phyloP scores from a whole-genome alignment of 2,113 vertebrate genomes.

The Lagopus muta region DNA sequence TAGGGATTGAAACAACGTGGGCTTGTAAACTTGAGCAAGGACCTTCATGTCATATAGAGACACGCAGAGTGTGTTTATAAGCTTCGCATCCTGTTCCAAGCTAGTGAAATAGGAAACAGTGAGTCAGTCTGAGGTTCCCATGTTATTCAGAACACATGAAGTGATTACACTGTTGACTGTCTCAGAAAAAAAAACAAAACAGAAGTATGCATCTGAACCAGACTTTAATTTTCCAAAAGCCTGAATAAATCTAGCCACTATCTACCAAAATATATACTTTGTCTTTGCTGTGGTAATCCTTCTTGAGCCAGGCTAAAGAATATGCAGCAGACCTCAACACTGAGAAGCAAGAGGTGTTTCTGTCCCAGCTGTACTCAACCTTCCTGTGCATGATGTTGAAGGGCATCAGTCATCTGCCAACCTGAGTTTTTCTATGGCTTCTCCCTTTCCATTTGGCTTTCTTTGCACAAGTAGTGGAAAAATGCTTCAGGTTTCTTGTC shows the following conservation, averaged over 20 bases:
- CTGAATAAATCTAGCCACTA: slow-evolving; percentile 40
- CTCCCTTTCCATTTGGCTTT: slow-evolving; percentile 32
- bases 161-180: slow-evolving; percentile 50
- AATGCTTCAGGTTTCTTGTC: not conserved
- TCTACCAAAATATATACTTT: slow-evolving; percentile 18
- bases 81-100: slow-evolving; percentile 63
- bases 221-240: slow-evolving; percentile 61
- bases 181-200: slow-evolving; percentile 69
- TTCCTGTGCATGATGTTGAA: slow-evolving; percentile 3
- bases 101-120: slow-evolving; percentile 70
- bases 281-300: slow-evolving; percentile 31
- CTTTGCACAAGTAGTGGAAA: slow-evolving; percentile 28
- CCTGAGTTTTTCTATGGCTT: slow-evolving; percentile 20
- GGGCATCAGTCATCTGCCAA: not conserved
- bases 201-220: slow-evolving; percentile 53
- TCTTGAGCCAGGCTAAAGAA: not conserved
- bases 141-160: slow-evolving; percentile 33
- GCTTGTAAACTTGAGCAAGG: slow-evolving; percentile 18
- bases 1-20: not conserved
- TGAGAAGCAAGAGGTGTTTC: not conserved
- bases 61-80: slow-evolving; percentile 64
- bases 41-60: slow-evolving; percentile 41
- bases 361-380: not conserved
- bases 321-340: not conserved
- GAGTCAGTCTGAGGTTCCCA: slow-evolving; percentile 62